A percentile compares a stretch with the other conserved stretches of the same genome.
Evolutionary conservation across 2,113 vertebrate genomes (phyloP).

Genomic region (Numida meleagris): DNA sequence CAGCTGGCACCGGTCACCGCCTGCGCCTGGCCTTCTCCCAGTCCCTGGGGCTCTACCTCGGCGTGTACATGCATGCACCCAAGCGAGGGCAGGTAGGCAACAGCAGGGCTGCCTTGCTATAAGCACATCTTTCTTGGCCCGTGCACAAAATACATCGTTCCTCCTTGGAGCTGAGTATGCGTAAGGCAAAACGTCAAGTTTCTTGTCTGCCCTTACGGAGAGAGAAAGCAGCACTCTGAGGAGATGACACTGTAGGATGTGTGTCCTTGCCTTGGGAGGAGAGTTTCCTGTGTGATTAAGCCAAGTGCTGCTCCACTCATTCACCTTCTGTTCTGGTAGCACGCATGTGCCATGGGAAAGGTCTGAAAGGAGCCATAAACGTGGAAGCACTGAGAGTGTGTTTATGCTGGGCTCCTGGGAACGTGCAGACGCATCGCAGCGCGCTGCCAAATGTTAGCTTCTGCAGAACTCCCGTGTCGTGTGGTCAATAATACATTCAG

Average conservation of each 20-base stretch:
- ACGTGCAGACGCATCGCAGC: accelerated
- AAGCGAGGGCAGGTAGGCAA: constrained; percentile 83
- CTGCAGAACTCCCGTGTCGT: not conserved
- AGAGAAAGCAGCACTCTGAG: not conserved
- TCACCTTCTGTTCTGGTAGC: not conserved
- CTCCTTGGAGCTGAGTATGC: not conserved
- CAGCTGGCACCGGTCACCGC: constrained; percentile 81
- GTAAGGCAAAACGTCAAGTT: not conserved
- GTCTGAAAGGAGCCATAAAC: not conserved
- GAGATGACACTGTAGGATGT: accelerated
- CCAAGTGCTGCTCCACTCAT: not conserved
- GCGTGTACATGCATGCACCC: constrained; percentile 86
- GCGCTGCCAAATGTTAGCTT: accelerated
- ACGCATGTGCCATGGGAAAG: constrained; percentile 25
- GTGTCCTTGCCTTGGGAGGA: not conserved
- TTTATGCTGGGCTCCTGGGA: not conserved
- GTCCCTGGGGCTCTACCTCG: constrained; percentile 86
- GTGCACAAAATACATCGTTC: accelerated
- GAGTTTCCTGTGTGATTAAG: not conserved
- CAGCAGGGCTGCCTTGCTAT: accelerated
- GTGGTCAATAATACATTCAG: not conserved
- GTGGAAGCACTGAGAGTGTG: not conserved
- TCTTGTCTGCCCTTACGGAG: accelerated
- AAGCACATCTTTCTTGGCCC: not conserved
- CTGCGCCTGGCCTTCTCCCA: constrained; percentile 85